Conservation (phyloP, 1,140 invertebrate genomes). For the Oryzaephilus surinamensis region DNA sequence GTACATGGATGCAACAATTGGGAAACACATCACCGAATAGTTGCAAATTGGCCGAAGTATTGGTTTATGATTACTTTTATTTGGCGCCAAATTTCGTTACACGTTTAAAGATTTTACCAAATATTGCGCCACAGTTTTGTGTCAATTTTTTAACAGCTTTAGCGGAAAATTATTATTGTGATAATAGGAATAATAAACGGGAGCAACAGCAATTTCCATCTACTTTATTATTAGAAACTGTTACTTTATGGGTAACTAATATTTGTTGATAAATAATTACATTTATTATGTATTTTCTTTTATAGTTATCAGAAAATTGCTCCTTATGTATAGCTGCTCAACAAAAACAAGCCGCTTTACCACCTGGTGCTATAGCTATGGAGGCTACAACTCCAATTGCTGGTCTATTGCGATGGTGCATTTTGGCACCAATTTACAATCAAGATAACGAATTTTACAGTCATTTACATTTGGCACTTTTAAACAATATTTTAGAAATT, state of each 20-base stretch:
- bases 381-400: constrained; percentile 69
- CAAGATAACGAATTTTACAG: constrained; percentile 43
- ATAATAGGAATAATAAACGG: constrained; percentile 35
- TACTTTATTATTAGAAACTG: constrained; percentile 47
- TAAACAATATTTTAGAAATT: constrained; percentile 49
- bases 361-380: constrained; percentile 69
- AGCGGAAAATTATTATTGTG: constrained; percentile 66
- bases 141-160: constrained; percentile 71
- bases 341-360: constrained; percentile 54
- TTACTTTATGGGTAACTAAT: constrained; percentile 49
- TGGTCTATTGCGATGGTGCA: constrained; percentile 61
- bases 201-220: constrained; percentile 43
- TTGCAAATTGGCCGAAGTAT: constrained; percentile 56
- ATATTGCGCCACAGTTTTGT: constrained; percentile 63
- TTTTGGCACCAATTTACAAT: constrained; percentile 49
- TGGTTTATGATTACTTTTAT: constrained; percentile 70
- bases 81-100: constrained; percentile 53
- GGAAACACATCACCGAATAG: constrained; percentile 63
- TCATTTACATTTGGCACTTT: constrained; percentile 51
- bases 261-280: background rate
- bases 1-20: constrained; percentile 76
- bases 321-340: constrained; percentile 60
- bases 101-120: constrained; percentile 55
- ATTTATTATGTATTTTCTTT: constrained; percentile 10
- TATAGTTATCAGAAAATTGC: constrained; percentile 50